Evolutionary conservation across 2,797 vertebrate genomes (phyloP).

Genomic region (Euphonia xanthogaster): DNA sequence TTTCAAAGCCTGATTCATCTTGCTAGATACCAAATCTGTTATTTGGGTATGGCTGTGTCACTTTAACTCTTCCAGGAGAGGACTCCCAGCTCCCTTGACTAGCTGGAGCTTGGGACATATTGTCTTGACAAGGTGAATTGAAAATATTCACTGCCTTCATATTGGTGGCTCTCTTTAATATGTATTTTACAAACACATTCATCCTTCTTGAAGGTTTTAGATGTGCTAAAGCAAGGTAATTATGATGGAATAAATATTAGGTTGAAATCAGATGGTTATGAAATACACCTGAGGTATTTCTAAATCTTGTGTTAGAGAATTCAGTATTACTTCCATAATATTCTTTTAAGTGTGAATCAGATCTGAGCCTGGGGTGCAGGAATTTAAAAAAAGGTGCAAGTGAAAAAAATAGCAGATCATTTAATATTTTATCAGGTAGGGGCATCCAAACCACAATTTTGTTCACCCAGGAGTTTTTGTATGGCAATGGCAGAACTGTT

Average conservation of each 20-base stretch:
- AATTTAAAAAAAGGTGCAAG: neutral
- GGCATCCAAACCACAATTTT: neutral
- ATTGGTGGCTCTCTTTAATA: neutral
- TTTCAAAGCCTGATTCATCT: neutral
- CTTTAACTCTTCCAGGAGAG: neutral
- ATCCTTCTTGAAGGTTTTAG: neutral
- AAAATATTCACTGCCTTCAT: neutral
- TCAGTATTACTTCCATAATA: slow-evolving; percentile 6
- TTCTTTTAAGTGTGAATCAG: neutral
- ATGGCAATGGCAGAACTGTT: neutral
- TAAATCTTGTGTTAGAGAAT: neutral
- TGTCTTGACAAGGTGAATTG: neutral
- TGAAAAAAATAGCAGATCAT: neutral
- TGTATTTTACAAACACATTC: neutral
- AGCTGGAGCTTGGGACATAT: neutral
- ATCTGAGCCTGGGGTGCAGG: neutral
- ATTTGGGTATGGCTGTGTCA: neutral
- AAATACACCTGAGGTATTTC: neutral
- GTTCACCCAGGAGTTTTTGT: neutral
- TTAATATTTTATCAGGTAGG: neutral
- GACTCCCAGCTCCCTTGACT: neutral
- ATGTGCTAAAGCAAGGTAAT: neutral
- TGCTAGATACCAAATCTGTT: neutral
- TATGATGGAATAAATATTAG: slow-evolving; percentile 3
- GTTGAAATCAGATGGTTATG: neutral